Conservation (phyloP, 2,797 vertebrate genomes). For the Artibeus jamaicensis region DNA sequence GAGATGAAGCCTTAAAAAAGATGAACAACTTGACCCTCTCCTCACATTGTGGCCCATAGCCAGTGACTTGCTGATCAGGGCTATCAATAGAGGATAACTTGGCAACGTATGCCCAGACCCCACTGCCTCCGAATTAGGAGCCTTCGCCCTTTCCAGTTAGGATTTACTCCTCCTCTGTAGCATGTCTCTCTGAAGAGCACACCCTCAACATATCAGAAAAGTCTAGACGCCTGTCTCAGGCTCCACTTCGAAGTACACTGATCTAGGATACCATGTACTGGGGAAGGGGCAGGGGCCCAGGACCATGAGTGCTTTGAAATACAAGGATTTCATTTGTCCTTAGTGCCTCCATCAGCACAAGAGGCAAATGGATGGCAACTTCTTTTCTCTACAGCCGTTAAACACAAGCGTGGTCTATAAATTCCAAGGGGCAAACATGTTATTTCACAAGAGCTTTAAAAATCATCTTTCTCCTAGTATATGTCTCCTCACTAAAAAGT, state of each 20-base stretch:
- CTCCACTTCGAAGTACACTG: neutral
- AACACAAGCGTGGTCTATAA: neutral
- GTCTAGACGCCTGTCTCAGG: neutral
- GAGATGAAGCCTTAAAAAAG: neutral
- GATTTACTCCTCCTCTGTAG: neutral
- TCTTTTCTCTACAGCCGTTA: neutral
- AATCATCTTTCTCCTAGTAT: neutral
- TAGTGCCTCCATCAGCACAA: neutral
- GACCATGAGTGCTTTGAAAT: neutral
- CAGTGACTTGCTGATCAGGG: neutral
- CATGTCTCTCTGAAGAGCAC: neutral
- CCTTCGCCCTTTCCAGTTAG: too few relatives aligned
- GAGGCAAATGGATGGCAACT: neutral
- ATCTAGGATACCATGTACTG: neutral
- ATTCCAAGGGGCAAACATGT: neutral
- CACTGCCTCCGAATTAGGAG: neutral
- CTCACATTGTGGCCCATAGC: rapidly evolving
- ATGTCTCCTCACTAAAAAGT: neutral
- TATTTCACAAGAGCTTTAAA: neutral
- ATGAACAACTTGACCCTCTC: neutral
- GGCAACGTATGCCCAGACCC: neutral
- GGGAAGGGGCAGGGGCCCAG: neutral
- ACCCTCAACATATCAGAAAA: neutral
- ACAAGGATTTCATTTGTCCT: neutral
- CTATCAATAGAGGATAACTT: neutral